phyloP scores from a whole-genome alignment of 2,113 vertebrate genomes.

The Lamprotornis superbus region DNA sequence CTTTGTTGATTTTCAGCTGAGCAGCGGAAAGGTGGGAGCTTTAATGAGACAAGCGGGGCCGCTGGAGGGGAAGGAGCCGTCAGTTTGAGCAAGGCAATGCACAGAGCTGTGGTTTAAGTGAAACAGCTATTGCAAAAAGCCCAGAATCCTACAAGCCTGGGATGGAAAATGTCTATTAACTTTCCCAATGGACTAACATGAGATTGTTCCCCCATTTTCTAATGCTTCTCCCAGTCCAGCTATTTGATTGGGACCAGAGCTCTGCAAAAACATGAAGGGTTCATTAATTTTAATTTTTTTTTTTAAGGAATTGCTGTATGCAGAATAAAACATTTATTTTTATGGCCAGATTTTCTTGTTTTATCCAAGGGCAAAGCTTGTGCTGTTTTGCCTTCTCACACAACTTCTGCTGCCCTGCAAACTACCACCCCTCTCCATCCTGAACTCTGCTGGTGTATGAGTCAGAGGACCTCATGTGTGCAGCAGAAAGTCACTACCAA shows the following conservation, averaged over 20 bases:
- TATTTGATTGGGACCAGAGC: constrained; percentile 58
- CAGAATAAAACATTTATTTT: neutral
- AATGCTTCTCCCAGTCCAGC: constrained; percentile 44
- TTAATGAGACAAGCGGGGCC: constrained; percentile 56
- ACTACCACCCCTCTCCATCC: neutral
- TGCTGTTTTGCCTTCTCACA: neutral
- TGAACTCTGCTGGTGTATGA: neutral
- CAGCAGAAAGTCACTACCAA: neutral
- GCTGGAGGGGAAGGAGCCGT: constrained; percentile 49
- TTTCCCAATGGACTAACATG: constrained; percentile 14
- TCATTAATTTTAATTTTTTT: neutral
- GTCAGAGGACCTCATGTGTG: accelerated
- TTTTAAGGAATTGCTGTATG: neutral
- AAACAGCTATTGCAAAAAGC: neutral
- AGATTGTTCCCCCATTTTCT: constrained; percentile 41
- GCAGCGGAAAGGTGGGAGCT: constrained; percentile 62
- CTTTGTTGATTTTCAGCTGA: constrained; percentile 59
- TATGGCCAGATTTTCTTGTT: neutral
- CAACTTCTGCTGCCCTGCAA: neutral
- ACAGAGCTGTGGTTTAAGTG: constrained; percentile 37
- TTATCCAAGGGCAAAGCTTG: neutral
- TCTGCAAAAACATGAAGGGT: neutral
- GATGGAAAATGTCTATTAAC: constrained; percentile 52
- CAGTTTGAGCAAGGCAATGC: constrained; percentile 48
- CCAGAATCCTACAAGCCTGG: constrained; percentile 19